Percentiles rank a stretch among this genome's conserved stretches.
These are phyloP conservation scores for Lasioglossum villosulum DNA, from an alignment of 2,888 invertebrate genomes.

Conservation along the genomic window DNA sequence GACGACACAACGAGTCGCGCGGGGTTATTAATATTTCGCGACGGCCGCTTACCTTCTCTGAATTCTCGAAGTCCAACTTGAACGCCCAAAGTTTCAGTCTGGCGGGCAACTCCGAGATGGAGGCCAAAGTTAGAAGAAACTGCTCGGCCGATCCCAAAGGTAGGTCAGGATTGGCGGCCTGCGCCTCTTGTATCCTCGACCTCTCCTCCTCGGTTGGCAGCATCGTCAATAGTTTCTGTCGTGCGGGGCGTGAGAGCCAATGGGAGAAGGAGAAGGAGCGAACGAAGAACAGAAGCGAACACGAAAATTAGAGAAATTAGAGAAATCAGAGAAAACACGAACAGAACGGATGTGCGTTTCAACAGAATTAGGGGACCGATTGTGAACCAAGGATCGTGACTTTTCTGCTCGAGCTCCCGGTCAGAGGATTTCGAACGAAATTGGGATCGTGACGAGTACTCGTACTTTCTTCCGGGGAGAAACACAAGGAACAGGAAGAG, in stretches of 20 bases:
- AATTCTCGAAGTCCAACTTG: conserved; percentile 98
- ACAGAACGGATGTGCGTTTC: conserved; percentile 41
- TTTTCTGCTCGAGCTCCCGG: neutral
- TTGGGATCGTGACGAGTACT: conserved; percentile 38
- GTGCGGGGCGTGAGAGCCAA: conserved; percentile 22
- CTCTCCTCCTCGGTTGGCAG: conserved; percentile 98
- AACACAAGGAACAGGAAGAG: conserved; percentile 25
- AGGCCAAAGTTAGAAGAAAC: conserved; percentile 97
- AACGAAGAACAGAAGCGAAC: conserved; percentile 66
- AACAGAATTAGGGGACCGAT: conserved; percentile 51
- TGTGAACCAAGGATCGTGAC: conserved; percentile 47
- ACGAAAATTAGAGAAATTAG: conserved; percentile 70
- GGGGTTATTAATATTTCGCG: neutral
- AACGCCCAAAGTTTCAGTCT: conserved; percentile 99
- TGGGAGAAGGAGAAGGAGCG: conserved; percentile 35
- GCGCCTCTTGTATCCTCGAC: conserved; percentile 98
- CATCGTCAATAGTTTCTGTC: conserved; percentile 96
- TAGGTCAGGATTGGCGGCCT: conserved; percentile 95
- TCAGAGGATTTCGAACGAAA: conserved; percentile 45
- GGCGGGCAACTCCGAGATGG: conserved; percentile 97
- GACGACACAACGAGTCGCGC: neutral
- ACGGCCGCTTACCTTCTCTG: conserved; percentile 90
- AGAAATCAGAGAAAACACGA: conserved; percentile 64
- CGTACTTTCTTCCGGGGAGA: conserved; percentile 22
- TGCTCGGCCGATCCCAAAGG: conserved; percentile 98